Evolutionary conservation across 1,140 invertebrate species (phyloP).

Genomic region (Penaeus indicus): DNA sequence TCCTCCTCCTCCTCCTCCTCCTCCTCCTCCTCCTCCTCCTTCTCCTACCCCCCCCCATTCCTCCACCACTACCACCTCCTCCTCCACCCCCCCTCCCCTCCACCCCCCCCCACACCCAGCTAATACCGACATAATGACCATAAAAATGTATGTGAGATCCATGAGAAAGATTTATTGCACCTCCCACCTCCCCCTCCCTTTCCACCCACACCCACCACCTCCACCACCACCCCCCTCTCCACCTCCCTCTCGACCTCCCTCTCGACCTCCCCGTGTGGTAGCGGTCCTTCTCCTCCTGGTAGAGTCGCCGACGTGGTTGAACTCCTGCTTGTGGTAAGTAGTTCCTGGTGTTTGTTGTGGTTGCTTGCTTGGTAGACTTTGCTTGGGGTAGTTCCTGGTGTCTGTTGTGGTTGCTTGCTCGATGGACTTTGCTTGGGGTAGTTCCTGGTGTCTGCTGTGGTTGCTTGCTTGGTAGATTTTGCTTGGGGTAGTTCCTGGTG

Average conservation of each 20-base stretch:
- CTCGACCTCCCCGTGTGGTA: no score
- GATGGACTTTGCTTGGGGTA: no score
- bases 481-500: background rate
- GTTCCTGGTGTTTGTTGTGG: no score
- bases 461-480: no score
- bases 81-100: background rate
- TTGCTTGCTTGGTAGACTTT: no score
- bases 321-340: no score
- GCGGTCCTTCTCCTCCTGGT: no score
- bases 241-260: background rate
- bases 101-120: background rate
- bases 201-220: background rate
- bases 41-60: background rate
- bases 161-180: background rate
- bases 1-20: no score
- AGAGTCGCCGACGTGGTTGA: no score
- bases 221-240: background rate
- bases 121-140: background rate
- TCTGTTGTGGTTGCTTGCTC: no score
- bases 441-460: no score
- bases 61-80: background rate
- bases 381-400: no score
- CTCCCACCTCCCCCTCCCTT: background rate
- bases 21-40: background rate
- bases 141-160: background rate